phyloP scores from a whole-genome alignment of 2,797 vertebrate genomes.

The Acridotheres tristis region DNA sequence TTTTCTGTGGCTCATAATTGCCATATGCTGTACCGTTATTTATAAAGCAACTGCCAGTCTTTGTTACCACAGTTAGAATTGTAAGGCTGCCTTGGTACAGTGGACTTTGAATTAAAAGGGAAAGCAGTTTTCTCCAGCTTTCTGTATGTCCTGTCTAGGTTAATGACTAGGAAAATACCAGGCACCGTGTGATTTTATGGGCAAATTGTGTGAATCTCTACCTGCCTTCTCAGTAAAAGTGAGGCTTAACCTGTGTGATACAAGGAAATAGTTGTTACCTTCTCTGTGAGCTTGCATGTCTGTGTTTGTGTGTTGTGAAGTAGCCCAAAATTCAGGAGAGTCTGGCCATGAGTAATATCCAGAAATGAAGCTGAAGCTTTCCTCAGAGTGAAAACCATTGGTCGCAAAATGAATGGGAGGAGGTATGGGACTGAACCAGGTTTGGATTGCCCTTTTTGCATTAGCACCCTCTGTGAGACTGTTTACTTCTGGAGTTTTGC shows the following conservation, averaged over 20 bases:
- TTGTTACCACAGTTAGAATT: slow-evolving; percentile 1
- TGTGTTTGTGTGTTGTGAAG: background rate
- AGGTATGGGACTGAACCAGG: background rate
- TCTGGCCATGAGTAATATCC: background rate
- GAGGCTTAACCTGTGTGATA: background rate
- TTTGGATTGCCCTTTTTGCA: background rate
- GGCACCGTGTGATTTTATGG: background rate
- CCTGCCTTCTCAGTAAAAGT: background rate
- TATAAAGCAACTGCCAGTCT: slow-evolving; percentile 16
- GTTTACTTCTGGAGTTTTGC: background rate
- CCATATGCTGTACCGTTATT: background rate
- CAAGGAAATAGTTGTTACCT: background rate
- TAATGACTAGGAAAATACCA: background rate
- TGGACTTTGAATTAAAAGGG: background rate
- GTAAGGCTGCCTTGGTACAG: background rate
- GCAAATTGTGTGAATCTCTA: background rate
- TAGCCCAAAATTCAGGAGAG: background rate
- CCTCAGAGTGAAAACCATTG: background rate
- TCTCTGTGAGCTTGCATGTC: background rate
- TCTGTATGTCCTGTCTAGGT: background rate
- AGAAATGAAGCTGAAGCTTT: background rate
- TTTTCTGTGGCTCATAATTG: background rate
- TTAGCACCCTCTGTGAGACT: background rate
- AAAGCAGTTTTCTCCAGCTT: background rate
- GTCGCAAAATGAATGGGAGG: background rate